phyloP scores from a whole-genome alignment of 1,140 invertebrate genomes.

The Anastrepha ludens region DNA sequence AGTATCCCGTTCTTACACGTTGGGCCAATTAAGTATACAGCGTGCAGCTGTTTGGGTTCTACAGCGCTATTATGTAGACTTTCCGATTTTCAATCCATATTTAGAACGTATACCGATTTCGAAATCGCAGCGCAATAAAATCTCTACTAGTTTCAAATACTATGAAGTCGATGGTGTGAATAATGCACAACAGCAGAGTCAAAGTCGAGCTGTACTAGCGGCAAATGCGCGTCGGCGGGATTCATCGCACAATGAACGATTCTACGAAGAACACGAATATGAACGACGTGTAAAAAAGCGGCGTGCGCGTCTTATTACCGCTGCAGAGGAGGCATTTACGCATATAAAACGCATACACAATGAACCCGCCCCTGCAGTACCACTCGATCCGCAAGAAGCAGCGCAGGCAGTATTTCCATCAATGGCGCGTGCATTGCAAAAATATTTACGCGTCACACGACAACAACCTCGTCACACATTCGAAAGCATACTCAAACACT shows the following conservation, averaged over 20 bases:
- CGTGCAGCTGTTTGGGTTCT: slow-evolving; percentile 94
- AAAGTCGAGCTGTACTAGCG: slow-evolving; percentile 81
- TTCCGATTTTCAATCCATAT: slow-evolving; percentile 97
- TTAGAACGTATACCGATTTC: slow-evolving; percentile 91
- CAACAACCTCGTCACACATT: slow-evolving; percentile 97
- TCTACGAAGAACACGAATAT: slow-evolving; percentile 98
- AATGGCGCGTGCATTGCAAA: slow-evolving; percentile 95
- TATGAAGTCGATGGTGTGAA: slow-evolving; percentile 95
- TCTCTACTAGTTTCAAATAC: slow-evolving; percentile 91
- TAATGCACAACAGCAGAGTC: slow-evolving; percentile 81
- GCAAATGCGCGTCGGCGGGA: slow-evolving; percentile 84
- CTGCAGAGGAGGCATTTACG: slow-evolving; percentile 97
- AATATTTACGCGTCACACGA: slow-evolving; percentile 94
- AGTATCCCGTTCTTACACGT: slow-evolving; percentile 86
- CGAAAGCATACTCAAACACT: slow-evolving; percentile 89
- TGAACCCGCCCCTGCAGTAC: slow-evolving; percentile 79
- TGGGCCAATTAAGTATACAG: slow-evolving; percentile 96
- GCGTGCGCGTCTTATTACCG: slow-evolving; percentile 89
- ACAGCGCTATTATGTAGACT: slow-evolving; percentile 96
- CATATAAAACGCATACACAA: slow-evolving; percentile 91
- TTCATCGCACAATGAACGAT: slow-evolving; percentile 96
- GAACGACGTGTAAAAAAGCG: slow-evolving; percentile 94
- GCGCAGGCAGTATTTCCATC: slow-evolving; percentile 98
- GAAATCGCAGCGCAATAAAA: slow-evolving; percentile 85
- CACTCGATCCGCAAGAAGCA: slow-evolving; percentile 95